phyloP scores from a whole-genome alignment of 2,888 invertebrate species.

The Drosophila recens region DNA sequence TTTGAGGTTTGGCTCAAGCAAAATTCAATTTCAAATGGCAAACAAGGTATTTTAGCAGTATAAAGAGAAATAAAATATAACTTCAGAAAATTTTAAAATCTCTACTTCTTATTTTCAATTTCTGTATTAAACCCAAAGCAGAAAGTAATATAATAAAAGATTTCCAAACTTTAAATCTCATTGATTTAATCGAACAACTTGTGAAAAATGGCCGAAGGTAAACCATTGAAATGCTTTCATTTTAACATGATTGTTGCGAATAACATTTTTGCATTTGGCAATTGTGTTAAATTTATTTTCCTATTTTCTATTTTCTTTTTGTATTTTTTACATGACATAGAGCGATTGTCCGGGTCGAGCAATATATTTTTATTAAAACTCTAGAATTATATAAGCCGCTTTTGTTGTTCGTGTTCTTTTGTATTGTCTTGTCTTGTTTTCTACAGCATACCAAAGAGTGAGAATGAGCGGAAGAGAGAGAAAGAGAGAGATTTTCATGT shows the following conservation, averaged over 20 bases:
- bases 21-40: background rate
- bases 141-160: background rate
- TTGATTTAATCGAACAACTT: background rate
- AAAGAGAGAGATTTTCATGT: constrained; percentile 52
- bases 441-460: constrained; percentile 15
- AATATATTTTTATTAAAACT: constrained; percentile 74
- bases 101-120: background rate
- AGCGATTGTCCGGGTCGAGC: constrained; percentile 43
- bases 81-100: background rate
- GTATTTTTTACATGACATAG: constrained; percentile 47
- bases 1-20: background rate
- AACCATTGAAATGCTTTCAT: constrained; percentile 24
- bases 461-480: background rate
- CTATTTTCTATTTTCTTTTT: constrained; percentile 16
- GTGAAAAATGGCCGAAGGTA: constrained; percentile 7
- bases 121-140: too few species aligned
- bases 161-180: background rate
- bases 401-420: constrained; percentile 44
- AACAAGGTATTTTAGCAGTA: background rate
- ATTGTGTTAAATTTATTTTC: constrained; percentile 25
- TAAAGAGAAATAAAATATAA: background rate
- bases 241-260: constrained; percentile 38
- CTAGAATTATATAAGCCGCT: constrained; percentile 61
- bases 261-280: constrained; percentile 37
- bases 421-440: constrained; percentile 38